phyloP scores from a whole-genome alignment of 2,797 vertebrate species.

The Eulemur coronatus region DNA sequence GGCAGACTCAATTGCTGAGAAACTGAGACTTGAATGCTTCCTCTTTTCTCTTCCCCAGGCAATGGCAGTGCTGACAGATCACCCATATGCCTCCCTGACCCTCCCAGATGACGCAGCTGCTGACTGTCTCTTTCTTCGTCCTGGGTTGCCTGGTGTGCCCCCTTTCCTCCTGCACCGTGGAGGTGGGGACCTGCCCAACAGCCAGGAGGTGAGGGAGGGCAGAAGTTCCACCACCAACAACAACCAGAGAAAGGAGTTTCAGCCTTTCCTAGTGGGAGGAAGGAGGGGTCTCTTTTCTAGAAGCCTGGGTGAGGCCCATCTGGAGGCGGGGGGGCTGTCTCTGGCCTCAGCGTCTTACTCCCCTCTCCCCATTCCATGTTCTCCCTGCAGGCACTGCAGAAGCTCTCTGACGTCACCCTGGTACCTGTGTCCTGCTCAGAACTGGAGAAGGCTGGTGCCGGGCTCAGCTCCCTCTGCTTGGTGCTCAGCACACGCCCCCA shows the following conservation, averaged over 20 bases:
- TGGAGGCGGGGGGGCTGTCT: background rate
- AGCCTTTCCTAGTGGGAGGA: background rate
- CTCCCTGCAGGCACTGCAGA: conserved; percentile 87
- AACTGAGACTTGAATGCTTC: background rate
- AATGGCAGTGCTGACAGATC: conserved; percentile 94
- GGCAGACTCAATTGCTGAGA: background rate
- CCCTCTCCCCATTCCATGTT: conserved; percentile 76
- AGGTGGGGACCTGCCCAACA: conserved; percentile 90
- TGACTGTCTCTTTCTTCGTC: conserved; percentile 92
- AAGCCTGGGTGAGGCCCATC: background rate
- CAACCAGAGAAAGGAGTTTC: background rate
- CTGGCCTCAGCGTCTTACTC: background rate
- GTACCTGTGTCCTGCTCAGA: conserved; percentile 94
- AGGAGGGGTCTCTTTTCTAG: background rate
- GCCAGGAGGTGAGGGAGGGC: conserved; percentile 80
- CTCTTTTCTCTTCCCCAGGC: conserved; percentile 82
- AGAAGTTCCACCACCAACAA: background rate
- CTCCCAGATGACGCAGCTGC: conserved; percentile 91
- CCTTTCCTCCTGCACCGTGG: conserved; percentile 91
- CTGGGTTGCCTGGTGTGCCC: conserved; percentile 85
- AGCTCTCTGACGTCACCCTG: conserved; percentile 92
- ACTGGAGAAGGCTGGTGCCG: conserved; percentile 90
- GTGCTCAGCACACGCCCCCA: conserved; percentile 89
- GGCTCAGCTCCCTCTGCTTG: conserved; percentile 92
- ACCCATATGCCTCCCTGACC: conserved; percentile 92